phyloP scores from a whole-genome alignment of 2,888 invertebrate genomes.

The Cantharis lateralis region DNA sequence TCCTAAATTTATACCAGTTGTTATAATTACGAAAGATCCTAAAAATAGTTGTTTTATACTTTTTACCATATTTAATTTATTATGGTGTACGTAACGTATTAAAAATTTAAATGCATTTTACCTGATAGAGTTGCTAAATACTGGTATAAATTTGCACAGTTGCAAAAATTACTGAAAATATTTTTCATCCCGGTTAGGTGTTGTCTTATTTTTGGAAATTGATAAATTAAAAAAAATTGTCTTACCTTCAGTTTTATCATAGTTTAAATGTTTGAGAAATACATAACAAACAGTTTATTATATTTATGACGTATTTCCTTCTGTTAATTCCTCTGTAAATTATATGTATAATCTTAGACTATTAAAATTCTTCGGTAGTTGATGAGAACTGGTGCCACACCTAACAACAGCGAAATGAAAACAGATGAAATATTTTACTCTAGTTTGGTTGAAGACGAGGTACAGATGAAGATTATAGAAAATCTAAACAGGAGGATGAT shows the following conservation, averaged over 20 bases:
- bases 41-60: conserved; percentile 17
- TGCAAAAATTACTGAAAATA: not conserved
- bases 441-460: no score
- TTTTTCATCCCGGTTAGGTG: not conserved
- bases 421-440: no score
- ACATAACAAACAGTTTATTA: not conserved
- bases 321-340: no score
- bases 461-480: no score
- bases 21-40: conserved; percentile 47
- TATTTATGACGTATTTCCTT: not conserved
- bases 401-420: no score
- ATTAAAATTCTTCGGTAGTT: no score
- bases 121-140: not conserved
- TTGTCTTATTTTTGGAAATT: not conserved
- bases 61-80: not conserved
- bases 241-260: not conserved
- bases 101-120: not conserved
- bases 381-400: no score
- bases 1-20: conserved; percentile 53
- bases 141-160: not conserved
- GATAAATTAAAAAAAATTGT: not conserved
- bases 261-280: not conserved
- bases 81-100: not conserved
- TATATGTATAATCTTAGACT: no score
- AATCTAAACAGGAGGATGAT: no score